Percentiles rank a stretch among this genome's conserved stretches.
Evolutionary conservation across 2,888 invertebrate species (phyloP).

Genomic region (Uropetala carovei): DNA sequence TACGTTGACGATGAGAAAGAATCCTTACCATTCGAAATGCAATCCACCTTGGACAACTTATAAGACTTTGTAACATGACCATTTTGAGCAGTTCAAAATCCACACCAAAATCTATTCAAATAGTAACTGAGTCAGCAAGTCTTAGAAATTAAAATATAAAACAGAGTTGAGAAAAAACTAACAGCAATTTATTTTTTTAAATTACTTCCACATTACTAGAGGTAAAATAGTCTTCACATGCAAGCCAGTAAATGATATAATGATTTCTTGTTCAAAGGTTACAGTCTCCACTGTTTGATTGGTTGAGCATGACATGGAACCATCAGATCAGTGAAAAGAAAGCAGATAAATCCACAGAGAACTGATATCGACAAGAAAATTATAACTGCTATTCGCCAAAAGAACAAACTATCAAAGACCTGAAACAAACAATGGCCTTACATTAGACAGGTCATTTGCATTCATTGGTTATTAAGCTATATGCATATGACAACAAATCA

Average conservation of each 20-base stretch:
- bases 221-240: background rate
- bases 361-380: slow-evolving; percentile 75
- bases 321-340: slow-evolving; percentile 76
- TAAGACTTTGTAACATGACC: slow-evolving; percentile 23
- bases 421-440: slow-evolving; percentile 71
- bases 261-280: slow-evolving; percentile 45
- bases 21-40: slow-evolving; percentile 49
- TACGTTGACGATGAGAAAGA: slow-evolving; percentile 10
- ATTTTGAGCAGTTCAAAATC: background rate
- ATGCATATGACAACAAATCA: no score
- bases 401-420: slow-evolving; percentile 78
- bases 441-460: no score
- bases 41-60: slow-evolving; percentile 50
- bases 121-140: background rate
- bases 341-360: slow-evolving; percentile 75
- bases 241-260: slow-evolving; percentile 37
- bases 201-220: background rate
- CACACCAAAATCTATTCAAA: background rate
- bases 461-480: no score
- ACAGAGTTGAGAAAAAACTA: background rate
- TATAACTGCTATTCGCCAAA: slow-evolving; percentile 77
- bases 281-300: slow-evolving; percentile 73
- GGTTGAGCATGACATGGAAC: slow-evolving; percentile 76
- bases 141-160: background rate
- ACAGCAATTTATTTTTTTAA: slow-evolving; percentile 26